Base-by-base conservation (phyloP, 2,888 invertebrate genomes). In the Tenthredo mesomela region DNA sequence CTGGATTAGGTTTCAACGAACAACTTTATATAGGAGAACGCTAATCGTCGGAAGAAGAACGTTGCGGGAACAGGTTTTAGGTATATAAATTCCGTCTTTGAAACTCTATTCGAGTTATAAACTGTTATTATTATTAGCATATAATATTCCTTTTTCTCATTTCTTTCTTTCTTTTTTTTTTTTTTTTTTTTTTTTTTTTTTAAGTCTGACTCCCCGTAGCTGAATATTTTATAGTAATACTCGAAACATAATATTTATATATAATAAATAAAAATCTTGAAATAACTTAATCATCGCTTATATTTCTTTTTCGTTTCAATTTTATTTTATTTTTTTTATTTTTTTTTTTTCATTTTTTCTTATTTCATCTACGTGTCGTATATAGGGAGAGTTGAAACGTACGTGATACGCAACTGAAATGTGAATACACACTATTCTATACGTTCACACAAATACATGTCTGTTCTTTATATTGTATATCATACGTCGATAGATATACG, bases 21-120 rank as follows among this genome's bases (percentile, higher is more conserved):
- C 70, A 70, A 67, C 82, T 82, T 70, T 65, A 80, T 65, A 80
- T 58, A 40, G 29, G 61, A 78, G 80, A 80, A 80, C 80, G 80
- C 61, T 80, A 80, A 67, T 82, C 82, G 82, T 82, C 65, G 82
- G 70, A 82, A 82, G 70, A 82, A 82, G 65, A 82, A 82, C 82
- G 82, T 67, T 82, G n/a, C n/a, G 47, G 47, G 47, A 82, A 82
- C 82, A 82, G 82, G 82, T 82, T 82, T 82, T 37, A 43, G 43
- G 82, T 67, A 25, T 70, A 82, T 82, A 82, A 82, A 65, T 47
- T 65, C 67, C 82, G 29, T 77, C 29, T n/a, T n/a, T 25, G 80
- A 40, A 77, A 58, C 80, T 61, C 40, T 33, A 18, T 58, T 37
- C 18, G 10, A 77, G 50, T 61, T 21, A 15, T 58, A 21, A 37